phyloP scores from a whole-genome alignment of 2,888 invertebrate species.

The Acleris literana region DNA sequence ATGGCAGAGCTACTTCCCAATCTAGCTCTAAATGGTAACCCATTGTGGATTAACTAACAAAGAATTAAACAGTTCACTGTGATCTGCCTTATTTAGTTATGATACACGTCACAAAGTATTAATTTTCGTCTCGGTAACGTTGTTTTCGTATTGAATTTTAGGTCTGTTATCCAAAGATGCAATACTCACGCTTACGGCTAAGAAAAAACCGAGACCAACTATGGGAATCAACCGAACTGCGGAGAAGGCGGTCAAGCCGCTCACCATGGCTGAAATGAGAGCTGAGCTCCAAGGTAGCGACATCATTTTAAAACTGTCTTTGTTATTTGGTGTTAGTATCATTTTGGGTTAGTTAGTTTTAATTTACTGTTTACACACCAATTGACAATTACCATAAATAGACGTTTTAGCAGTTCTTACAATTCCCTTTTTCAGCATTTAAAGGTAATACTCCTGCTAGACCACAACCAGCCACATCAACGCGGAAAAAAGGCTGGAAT shows the following conservation, averaged over 20 bases:
- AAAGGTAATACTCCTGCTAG: conserved; percentile 51
- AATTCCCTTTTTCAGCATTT: conserved; percentile 56
- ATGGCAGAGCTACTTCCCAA: conserved; percentile 66
- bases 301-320: no score
- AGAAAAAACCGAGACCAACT: conserved; percentile 57
- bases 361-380: no score
- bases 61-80: neutral
- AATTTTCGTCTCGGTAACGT: neutral
- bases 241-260: conserved; percentile 58
- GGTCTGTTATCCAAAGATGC: conserved; percentile 61
- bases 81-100: neutral
- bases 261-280: conserved; percentile 68
- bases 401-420: neutral
- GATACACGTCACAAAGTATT: neutral
- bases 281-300: conserved; percentile 55
- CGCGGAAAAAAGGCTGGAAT: conserved; percentile 69
- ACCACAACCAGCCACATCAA: conserved; percentile 46
- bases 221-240: conserved; percentile 52
- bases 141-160: conserved; percentile 42
- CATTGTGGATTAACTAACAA: neutral
- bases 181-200: conserved; percentile 54
- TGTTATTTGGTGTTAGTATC: no score
- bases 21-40: conserved; percentile 60
- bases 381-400: neutral
- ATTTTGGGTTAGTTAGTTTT: no score